A percentile compares a stretch with the other conserved stretches of the same genome.
Evolutionary conservation across 2,797 vertebrate genomes (phyloP).

Genomic region (Halcyon chelicuti): DNA sequence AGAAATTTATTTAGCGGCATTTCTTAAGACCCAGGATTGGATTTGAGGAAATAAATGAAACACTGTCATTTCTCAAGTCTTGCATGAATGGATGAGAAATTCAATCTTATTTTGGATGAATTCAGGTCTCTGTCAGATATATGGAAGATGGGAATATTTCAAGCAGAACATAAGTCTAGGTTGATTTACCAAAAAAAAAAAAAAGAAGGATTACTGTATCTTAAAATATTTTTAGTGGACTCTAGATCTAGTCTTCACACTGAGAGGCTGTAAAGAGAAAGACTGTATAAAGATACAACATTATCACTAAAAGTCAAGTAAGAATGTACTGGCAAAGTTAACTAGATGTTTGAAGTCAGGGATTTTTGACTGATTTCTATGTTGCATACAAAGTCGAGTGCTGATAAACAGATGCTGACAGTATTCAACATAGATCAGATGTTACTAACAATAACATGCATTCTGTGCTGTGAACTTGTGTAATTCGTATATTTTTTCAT

Average conservation of each 20-base stretch:
- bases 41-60: background rate
- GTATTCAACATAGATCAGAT: background rate
- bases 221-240: background rate
- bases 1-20: background rate
- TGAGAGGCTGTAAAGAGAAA: background rate
- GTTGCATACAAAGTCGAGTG: background rate
- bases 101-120: constrained; percentile 1
- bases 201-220: background rate
- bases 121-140: background rate
- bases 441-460: background rate
- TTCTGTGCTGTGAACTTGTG: background rate
- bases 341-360: background rate
- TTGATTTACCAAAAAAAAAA: background rate
- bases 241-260: background rate
- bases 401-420: background rate
- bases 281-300: background rate
- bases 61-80: background rate
- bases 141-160: background rate
- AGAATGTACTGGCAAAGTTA: background rate
- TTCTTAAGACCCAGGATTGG: background rate
- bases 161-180: background rate
- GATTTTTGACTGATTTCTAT: background rate
- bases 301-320: background rate
- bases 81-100: constrained; percentile 6
- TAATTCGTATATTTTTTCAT: background rate